Percentiles rank a stretch among this genome's conserved stretches.
phyloP scores from a whole-genome alignment of 2,888 invertebrate genomes.

The Theristus sp. region DNA sequence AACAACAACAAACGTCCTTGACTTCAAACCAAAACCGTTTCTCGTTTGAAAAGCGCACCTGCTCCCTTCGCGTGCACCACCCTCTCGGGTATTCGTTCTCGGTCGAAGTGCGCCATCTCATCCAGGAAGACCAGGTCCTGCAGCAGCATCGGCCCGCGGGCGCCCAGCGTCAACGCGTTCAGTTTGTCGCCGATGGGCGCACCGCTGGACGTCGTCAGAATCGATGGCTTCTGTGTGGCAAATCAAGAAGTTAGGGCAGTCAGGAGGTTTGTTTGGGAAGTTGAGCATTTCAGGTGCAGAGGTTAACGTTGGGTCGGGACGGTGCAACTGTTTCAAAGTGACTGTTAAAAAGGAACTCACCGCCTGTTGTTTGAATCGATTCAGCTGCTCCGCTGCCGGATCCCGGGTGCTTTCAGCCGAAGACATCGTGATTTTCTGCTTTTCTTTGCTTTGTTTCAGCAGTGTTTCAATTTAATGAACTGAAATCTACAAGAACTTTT shows the following conservation, averaged over 20 bases:
- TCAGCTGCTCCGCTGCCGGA: neutral
- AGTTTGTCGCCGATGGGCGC: slow-evolving; percentile 57
- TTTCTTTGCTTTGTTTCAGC: neutral
- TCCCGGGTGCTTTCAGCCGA: neutral
- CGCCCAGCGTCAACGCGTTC: slow-evolving; percentile 63
- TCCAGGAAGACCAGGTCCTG: slow-evolving; percentile 53
- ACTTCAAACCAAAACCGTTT: too few species aligned
- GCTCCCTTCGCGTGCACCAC: slow-evolving; percentile 92
- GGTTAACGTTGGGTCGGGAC: too few species aligned
- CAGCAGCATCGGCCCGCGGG: slow-evolving; percentile 41
- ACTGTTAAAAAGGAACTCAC: too few species aligned
- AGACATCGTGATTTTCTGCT: neutral
- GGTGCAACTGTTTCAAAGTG: too few species aligned
- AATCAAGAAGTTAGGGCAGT: too few species aligned
- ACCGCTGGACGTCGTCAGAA: slow-evolving; percentile 58
- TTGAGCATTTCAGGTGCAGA: too few species aligned
- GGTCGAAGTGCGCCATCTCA: slow-evolving; percentile 51
- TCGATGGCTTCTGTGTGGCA: neutral
- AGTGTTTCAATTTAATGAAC: neutral
- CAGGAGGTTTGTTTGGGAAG: too few species aligned
- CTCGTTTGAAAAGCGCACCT: too few species aligned
- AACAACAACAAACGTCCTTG: too few species aligned
- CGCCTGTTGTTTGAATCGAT: neutral
- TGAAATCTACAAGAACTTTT: too few species aligned
- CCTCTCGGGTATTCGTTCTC: slow-evolving; percentile 83